Conservation (phyloP, 2,113 vertebrate genomes). For the Mobula birostris region DNA sequence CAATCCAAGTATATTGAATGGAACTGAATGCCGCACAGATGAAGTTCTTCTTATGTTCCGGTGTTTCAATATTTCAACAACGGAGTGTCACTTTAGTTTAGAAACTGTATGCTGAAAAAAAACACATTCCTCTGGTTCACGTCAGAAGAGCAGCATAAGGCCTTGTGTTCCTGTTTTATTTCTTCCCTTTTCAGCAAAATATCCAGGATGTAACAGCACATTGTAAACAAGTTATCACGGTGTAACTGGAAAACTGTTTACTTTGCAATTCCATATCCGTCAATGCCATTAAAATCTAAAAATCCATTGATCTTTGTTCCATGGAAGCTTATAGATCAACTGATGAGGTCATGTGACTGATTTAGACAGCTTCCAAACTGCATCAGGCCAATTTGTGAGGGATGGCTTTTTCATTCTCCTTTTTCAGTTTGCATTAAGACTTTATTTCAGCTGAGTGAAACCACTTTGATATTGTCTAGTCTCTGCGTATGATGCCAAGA, state of each 20-base stretch:
- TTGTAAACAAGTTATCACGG: not conserved
- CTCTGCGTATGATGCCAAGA: not conserved
- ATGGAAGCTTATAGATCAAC: too few relatives aligned
- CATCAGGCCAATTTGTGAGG: not conserved
- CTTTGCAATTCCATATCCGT: not conserved
- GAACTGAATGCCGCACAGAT: not conserved
- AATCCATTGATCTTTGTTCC: too few relatives aligned
- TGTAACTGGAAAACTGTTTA: not conserved
- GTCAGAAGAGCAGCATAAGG: too few relatives aligned
- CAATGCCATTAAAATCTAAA: too few relatives aligned
- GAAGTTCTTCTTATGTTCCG: not conserved
- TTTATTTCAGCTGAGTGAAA: not conserved
- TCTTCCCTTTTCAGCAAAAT: not conserved
- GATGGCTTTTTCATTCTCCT: not conserved
- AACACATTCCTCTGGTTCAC: not conserved
- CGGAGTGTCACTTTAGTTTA: not conserved
- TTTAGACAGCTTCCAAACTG: not conserved
- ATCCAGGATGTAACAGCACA: not conserved
- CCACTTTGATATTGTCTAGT: not conserved
- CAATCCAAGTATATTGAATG: not conserved
- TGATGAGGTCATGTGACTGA: not conserved
- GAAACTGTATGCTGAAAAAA: not conserved
- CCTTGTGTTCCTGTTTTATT: not conserved
- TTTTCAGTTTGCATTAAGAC: not conserved
- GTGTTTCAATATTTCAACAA: not conserved